These are phyloP conservation scores for Streblospio benedicti DNA, from an alignment of 1,140 invertebrate genomes.

Conservation along the genomic window DNA sequence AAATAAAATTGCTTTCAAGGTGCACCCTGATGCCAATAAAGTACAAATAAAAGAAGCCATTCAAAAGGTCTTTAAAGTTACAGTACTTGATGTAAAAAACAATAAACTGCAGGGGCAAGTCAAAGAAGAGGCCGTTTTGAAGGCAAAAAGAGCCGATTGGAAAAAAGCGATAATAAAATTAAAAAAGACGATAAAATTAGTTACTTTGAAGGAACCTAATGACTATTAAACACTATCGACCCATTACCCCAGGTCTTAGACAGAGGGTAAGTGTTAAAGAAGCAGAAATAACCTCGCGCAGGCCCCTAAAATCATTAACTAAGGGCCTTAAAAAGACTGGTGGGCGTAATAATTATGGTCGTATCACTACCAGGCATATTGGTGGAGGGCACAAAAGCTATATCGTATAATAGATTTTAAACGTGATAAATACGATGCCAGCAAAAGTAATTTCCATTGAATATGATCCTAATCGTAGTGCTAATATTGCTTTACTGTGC, in stretches of 20 bases:
- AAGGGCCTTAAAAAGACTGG: neutral
- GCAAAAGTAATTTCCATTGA: slow-evolving; percentile 6
- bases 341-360: neutral
- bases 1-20: neutral
- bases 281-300: neutral
- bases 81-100: neutral
- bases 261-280: neutral
- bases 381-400: neutral
- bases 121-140: neutral
- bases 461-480: slow-evolving; percentile 14
- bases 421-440: neutral
- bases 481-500: slow-evolving; percentile 1
- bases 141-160: neutral
- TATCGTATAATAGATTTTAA: slow-evolving; percentile 11
- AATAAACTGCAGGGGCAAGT: neutral
- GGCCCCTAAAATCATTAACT: neutral
- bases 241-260: neutral
- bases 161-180: slow-evolving; percentile 4
- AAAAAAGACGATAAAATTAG: slow-evolving; percentile 1
- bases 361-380: neutral
- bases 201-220: neutral
- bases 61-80: neutral
- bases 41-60: slow-evolving; percentile 3
- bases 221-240: neutral
- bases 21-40: slow-evolving; percentile 3